phyloP scores from a whole-genome alignment of 1,140 invertebrate genomes.

The Polypedilum vanderplanki region DNA sequence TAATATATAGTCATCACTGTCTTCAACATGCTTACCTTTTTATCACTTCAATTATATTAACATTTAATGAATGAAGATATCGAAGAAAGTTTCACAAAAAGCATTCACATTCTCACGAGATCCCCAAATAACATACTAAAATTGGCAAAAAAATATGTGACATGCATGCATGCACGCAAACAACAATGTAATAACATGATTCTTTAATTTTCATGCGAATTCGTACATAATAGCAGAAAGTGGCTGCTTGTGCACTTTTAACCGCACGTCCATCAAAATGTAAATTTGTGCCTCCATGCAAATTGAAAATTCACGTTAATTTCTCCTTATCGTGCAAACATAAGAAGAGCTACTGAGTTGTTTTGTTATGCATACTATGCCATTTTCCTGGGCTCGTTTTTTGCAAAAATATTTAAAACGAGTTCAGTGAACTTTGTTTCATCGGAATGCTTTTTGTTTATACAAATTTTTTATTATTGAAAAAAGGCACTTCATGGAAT shows the following conservation, averaged over 20 bases:
- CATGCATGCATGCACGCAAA: background rate
- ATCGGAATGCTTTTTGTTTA: background rate
- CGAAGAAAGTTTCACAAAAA: no score
- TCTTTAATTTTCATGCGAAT: background rate
- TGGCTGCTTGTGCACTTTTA: background rate
- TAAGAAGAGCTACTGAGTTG: background rate
- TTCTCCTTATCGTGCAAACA: background rate
- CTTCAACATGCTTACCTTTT: no score
- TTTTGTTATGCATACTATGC: background rate
- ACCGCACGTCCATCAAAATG: slow-evolving; percentile 1
- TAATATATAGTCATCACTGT: no score
- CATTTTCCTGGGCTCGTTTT: background rate
- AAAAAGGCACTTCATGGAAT: slow-evolving; percentile 1
- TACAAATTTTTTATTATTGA: background rate
- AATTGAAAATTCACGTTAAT: background rate
- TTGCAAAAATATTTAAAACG: no score
- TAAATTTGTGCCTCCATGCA: background rate
- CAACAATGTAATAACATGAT: background rate
- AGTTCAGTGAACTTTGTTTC: background rate
- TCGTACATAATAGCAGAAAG: no score
- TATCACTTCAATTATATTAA: no score
- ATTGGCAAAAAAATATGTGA: background rate
- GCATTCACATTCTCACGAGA: no score
- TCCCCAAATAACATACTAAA: no score
- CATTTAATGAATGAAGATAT: no score